Evolutionary conservation across 2,113 vertebrate genomes (phyloP), one percentile per base, ranked within the genome.

Genomic region (Semnornis frantzii): DNA sequence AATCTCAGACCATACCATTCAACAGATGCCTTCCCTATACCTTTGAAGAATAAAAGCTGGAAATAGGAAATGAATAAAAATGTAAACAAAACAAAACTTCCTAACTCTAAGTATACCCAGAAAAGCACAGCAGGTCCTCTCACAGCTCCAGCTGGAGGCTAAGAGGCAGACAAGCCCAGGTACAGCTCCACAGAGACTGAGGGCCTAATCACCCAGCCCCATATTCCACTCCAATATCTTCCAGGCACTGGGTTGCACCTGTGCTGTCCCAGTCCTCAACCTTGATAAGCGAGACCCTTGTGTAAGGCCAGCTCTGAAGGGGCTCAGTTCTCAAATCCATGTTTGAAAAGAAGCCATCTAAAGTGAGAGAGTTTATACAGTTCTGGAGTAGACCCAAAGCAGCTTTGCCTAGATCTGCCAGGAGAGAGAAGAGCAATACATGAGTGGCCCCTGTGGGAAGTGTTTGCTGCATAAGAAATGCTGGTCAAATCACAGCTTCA

Each of bases 121-220:
- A 42, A 64, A 34, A 64, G 28, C 30, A 58, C 8, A 70, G 65
- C 42, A 34, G 20, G 30, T 33, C 33, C 37, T 25, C 8, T 64
- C 64, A 39, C 71, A 42, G 64, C 64, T 64, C 57, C 72, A 31
- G 33, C 21, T 3, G 5, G 37, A 34, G 12, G 9, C 50, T 18
- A 46, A 42, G 44, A n/a, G 55, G 44, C 17, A 23, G 20, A 31
- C 19, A 21, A 74, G 31, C 21, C 34, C 2, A 2, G 63, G 57
- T 1, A 1, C 20, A 74, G 77, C 31, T 44, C 20, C 1, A 3
- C 1, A 1, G 28, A 39, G 48, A 46, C 7, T 1, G 1, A 68
- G 17, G 31, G 37, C 27, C 55, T 44, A 44, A 31, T 13, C 2
- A 2, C 21, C 18, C 12, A 46, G 46, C n/a, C 25, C 34, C 69